phyloP scores from a whole-genome alignment of 2,113 vertebrate species.

The Saimiri boliviensis region DNA sequence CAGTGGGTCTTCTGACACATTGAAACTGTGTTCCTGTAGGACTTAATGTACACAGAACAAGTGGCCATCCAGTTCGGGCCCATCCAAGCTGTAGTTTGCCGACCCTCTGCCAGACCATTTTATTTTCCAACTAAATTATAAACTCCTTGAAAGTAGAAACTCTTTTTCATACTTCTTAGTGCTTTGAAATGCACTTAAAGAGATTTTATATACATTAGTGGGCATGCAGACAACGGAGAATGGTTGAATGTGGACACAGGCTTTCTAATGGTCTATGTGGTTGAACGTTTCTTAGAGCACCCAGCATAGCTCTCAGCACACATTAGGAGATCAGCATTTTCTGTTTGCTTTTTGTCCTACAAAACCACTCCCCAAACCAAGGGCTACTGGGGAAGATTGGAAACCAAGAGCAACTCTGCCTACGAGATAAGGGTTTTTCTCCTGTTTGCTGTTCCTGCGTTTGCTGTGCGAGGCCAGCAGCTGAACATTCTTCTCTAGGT shows the following conservation, averaged over 20 bases:
- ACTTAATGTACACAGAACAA: constrained; percentile 21
- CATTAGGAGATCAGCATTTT: not conserved
- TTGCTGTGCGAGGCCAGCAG: not conserved
- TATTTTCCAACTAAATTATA: constrained; percentile 31
- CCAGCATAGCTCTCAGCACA: not conserved
- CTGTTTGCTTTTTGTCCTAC: not conserved
- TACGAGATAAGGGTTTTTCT: not conserved
- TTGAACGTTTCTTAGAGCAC: not conserved
- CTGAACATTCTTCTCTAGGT: not conserved
- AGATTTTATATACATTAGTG: not conserved
- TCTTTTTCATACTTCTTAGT: not conserved
- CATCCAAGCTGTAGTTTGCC: not conserved
- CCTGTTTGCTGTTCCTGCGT: not conserved
- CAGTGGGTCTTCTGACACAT: not conserved
- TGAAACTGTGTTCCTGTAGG: not conserved
- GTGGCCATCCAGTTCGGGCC: not conserved
- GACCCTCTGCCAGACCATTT: not conserved
- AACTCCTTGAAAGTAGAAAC: not conserved
- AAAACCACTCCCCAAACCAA: not conserved
- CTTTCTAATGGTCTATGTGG: not conserved
- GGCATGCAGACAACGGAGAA: not conserved
- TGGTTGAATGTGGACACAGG: not conserved
- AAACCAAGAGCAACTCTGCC: not conserved
- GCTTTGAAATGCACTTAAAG: not conserved
- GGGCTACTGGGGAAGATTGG: not conserved